Conservation (phyloP, 2,888 invertebrate genomes). For the Aproaerema taeniolella region DNA sequence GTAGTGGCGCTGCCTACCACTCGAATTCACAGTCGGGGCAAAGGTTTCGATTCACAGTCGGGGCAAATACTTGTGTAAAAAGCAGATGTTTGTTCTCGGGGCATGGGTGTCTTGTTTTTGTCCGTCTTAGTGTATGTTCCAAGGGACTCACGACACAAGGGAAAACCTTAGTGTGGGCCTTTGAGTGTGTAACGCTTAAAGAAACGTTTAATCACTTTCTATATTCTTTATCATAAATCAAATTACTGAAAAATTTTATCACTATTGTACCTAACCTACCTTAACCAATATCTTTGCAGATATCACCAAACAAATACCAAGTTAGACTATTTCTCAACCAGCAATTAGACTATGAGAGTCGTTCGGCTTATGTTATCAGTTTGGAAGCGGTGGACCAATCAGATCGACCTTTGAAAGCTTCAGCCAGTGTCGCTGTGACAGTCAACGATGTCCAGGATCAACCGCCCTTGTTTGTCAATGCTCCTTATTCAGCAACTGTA, state of each 20-base stretch:
- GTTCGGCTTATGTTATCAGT: constrained; percentile 83
- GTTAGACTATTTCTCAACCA: constrained; percentile 82
- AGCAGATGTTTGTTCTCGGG: no score
- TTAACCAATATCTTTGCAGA: constrained; percentile 42
- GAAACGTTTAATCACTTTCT: no score
- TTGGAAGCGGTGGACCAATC: constrained; percentile 82
- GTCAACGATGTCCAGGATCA: constrained; percentile 90
- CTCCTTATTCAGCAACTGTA: constrained; percentile 87
- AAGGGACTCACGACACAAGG: no score
- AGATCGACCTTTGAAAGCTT: constrained; percentile 79
- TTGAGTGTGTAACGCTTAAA: no score
- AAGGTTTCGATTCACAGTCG: no score
- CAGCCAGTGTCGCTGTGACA: constrained; percentile 85
- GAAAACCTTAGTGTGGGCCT: no score
- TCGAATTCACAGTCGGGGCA: no score
- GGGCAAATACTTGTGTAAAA: no score
- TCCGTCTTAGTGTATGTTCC: no score
- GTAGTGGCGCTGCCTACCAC: no score
- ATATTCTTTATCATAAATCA: no score
- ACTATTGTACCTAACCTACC: neutral
- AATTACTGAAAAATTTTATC: neutral
- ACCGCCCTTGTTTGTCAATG: constrained; percentile 87
- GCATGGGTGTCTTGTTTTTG: no score
- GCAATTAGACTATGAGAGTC: constrained; percentile 86
- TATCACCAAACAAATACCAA: constrained; percentile 82